Conservation (phyloP, 1,140 invertebrate species). For the Drosophila tropicalis region DNA sequence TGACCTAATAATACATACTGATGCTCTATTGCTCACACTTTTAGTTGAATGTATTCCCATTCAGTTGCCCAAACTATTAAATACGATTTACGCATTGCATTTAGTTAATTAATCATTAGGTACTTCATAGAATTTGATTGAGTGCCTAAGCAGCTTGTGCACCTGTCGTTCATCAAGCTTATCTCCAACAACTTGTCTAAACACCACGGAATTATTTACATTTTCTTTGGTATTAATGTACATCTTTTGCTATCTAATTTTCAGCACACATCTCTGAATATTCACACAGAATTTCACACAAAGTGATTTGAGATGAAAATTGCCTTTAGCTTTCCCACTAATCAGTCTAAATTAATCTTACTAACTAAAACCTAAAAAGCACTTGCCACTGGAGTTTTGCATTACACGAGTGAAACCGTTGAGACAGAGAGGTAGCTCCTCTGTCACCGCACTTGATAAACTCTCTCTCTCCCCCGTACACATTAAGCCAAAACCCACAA, state of each 20-base stretch:
- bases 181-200: neutral
- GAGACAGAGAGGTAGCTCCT: neutral
- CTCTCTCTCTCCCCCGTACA: conserved; percentile 13
- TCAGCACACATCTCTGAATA: neutral
- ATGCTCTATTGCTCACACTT: too few relatives aligned
- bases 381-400: conserved; percentile 31
- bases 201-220: neutral
- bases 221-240: neutral
- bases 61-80: too few relatives aligned
- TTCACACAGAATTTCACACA: neutral
- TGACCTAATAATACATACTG: too few relatives aligned
- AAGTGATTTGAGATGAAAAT: neutral
- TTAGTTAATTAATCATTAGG: neutral
- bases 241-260: conserved; percentile 2
- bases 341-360: conserved; percentile 53
- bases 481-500: conserved; percentile 52
- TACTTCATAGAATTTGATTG: conserved; percentile 6
- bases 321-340: conserved; percentile 24
- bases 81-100: neutral
- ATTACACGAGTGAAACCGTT: conserved; percentile 12
- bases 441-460: neutral
- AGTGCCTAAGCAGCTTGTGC: neutral
- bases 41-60: too few relatives aligned
- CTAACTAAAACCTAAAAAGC: conserved; percentile 53
- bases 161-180: conserved; percentile 1